Evolutionary conservation across 2,113 vertebrate genomes (phyloP), one percentile per base, ranked within the genome.

Genomic region (Pholis gunnellus): DNA sequence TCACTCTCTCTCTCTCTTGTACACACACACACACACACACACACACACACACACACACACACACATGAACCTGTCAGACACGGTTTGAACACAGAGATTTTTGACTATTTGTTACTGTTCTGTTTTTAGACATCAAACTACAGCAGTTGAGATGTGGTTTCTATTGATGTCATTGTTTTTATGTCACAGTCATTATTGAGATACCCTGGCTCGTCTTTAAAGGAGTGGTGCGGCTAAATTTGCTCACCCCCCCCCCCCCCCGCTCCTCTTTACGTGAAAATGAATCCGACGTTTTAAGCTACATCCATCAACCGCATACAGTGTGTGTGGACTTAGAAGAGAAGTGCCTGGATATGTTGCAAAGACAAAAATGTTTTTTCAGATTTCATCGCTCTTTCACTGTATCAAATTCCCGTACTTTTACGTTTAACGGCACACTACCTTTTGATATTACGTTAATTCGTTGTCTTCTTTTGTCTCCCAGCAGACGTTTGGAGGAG

Each of bases 401-500:
- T 46, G 6, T 18, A 46, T 31, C 48, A 64, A 5, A 71, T 75
- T 8, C 8, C 9, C 22, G n/a, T 31, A 9, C 71, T 40, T 40
- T n/a, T 59, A 40, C n/a, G 10, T 50, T 59, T 42, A 8, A 40
- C 17, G 4, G 52, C 25, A 22, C 54, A 17, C 13, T 17, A 40
- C 17, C 17, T 15, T 65, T 68, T 36, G 60, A 67, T 52, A 13
- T 22, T 25, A 5, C 56, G 59, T 66, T 70, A 15, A 87, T 44
- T 54, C 52, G 11, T 22, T 38, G 15, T 82, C 10, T 46, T 60
- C 22, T 83, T 72, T 87, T 4, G 13, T 89, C 64, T 89, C 40
- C 61, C 70, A 11, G 76, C 95, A 99, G 97, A 94, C 91, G 87
- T 94, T 90, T 92, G 88, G 96, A 97, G 95, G 93, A 95, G 94